Percentiles rank a stretch among this genome's conserved stretches.
Evolutionary conservation across 2,113 vertebrate genomes (phyloP).

Genomic region (Callionymus lyra): DNA sequence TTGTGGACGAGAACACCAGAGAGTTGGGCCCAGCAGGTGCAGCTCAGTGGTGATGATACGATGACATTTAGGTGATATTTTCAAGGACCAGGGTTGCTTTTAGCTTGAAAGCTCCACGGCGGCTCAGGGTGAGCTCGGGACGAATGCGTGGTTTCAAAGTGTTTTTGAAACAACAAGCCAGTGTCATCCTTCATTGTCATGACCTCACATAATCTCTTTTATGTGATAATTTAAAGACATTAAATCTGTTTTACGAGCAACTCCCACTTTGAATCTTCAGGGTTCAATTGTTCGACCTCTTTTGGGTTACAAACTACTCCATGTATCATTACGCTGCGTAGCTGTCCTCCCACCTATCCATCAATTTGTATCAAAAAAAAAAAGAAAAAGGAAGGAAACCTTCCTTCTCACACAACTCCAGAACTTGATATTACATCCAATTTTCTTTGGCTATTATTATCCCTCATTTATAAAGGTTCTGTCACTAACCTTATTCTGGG

Average conservation of each 20-base stretch:
- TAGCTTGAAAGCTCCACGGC: slow-evolving; percentile 14
- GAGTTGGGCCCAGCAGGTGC: too few relatives aligned
- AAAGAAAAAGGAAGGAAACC: neutral
- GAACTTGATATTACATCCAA: slow-evolving; percentile 30
- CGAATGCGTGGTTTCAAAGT: slow-evolving; percentile 11
- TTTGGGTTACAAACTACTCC: neutral
- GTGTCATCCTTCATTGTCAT: too few relatives aligned
- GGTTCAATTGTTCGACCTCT: too few relatives aligned
- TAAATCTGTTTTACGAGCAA: too few relatives aligned
- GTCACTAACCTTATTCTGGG: slow-evolving; percentile 51
- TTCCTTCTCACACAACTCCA: neutral
- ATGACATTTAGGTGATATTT: slow-evolving; percentile 57
- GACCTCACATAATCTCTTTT: too few relatives aligned
- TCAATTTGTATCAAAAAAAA: neutral
- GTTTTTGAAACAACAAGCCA: too few relatives aligned
- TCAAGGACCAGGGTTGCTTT: slow-evolving; percentile 19
- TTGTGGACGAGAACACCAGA: too few relatives aligned
- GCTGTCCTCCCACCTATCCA: neutral
- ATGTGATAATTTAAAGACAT: too few relatives aligned
- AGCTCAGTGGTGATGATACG: slow-evolving; percentile 9
- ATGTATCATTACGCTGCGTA: neutral
- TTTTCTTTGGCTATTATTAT: slow-evolving; percentile 54
- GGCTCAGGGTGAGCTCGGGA: slow-evolving; percentile 9
- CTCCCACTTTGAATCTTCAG: too few relatives aligned
- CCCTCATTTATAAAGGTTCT: slow-evolving; percentile 59